These are phyloP conservation scores for Trematocara macrostoma DNA, from an alignment of 2,113 vertebrate species.

Conservation along the genomic window DNA sequence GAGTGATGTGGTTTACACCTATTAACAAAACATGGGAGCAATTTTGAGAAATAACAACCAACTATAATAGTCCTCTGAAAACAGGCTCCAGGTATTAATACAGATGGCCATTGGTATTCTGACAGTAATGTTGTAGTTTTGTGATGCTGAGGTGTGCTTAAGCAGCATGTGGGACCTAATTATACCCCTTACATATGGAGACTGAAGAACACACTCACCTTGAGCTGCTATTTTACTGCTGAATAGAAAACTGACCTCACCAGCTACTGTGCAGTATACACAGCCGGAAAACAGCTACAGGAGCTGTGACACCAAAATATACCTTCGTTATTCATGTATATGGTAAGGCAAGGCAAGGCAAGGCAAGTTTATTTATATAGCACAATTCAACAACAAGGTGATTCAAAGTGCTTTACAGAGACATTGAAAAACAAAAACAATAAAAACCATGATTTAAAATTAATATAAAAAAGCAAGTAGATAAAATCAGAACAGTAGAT, in stretches of 20 bases:
- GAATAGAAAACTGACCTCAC: slow-evolving; percentile 5
- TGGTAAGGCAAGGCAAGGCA: background rate
- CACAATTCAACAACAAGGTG: too few species aligned
- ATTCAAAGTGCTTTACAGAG: too few species aligned
- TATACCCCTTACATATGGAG: slow-evolving; percentile 48
- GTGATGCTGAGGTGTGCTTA: slow-evolving; percentile 42
- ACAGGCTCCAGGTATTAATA: background rate
- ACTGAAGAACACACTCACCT: slow-evolving; percentile 60
- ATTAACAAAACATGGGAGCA: background rate
- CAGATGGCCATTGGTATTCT: slow-evolving; percentile 40
- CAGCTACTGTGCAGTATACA: background rate
- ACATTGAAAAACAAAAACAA: too few species aligned
- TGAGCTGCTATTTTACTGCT: slow-evolving; percentile 35
- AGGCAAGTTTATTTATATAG: too few species aligned
- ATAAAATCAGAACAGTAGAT: too few species aligned
- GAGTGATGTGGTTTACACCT: background rate
- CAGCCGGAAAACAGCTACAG: background rate
- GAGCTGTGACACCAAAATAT: background rate
- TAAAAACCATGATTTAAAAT: too few species aligned
- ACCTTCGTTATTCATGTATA: background rate
- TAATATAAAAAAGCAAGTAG: too few species aligned
- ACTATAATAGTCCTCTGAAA: background rate
- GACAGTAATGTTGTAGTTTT: slow-evolving; percentile 2
- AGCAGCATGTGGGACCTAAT: slow-evolving; percentile 57
- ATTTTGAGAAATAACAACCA: background rate